Percentiles rank a stretch among this genome's conserved stretches.
phyloP scores from a whole-genome alignment of 2,888 invertebrate species.

The Perizoma affinitatum region DNA sequence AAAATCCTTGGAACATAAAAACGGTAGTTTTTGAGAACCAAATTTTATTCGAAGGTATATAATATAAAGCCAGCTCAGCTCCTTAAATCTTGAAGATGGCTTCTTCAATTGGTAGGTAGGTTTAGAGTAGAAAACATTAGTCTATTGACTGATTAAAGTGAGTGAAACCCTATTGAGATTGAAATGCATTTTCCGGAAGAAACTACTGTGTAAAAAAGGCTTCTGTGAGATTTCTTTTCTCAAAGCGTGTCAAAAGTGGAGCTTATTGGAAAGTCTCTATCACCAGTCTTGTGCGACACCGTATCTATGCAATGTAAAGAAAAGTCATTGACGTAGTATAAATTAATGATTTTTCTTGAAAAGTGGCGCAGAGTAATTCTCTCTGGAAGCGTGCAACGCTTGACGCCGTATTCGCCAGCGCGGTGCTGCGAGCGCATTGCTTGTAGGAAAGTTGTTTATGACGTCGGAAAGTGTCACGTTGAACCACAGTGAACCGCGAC shows the following conservation, averaged over 20 bases:
- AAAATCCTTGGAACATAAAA: too few species aligned
- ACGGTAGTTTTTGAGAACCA: too few species aligned
- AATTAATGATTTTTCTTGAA: slow-evolving; percentile 69
- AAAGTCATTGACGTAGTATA: slow-evolving; percentile 62
- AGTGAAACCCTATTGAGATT: slow-evolving; percentile 5
- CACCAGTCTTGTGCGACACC: slow-evolving; percentile 37
- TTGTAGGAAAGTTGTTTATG: slow-evolving; percentile 83
- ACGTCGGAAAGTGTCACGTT: slow-evolving; percentile 83
- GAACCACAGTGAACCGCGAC: slow-evolving; percentile 81
- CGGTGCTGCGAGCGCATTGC: slow-evolving; percentile 72
- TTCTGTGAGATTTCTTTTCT: slow-evolving; percentile 40
- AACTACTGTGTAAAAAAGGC: slow-evolving; percentile 12
- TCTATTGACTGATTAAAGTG: background rate
- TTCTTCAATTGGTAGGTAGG: too few species aligned
- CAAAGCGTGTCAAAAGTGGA: slow-evolving; percentile 44
- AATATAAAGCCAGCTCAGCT: too few species aligned
- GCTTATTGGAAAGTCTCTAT: slow-evolving; percentile 45
- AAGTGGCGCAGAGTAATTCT: slow-evolving; percentile 71
- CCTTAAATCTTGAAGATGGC: too few species aligned
- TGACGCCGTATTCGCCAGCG: slow-evolving; percentile 39
- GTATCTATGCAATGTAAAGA: slow-evolving; percentile 53
- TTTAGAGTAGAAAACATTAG: background rate
- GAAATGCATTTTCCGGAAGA: slow-evolving; percentile 19
- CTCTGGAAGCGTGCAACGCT: slow-evolving; percentile 59
- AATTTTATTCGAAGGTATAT: too few species aligned